Conservation (phyloP, 2,888 invertebrate species). For the Amiota minor region DNA sequence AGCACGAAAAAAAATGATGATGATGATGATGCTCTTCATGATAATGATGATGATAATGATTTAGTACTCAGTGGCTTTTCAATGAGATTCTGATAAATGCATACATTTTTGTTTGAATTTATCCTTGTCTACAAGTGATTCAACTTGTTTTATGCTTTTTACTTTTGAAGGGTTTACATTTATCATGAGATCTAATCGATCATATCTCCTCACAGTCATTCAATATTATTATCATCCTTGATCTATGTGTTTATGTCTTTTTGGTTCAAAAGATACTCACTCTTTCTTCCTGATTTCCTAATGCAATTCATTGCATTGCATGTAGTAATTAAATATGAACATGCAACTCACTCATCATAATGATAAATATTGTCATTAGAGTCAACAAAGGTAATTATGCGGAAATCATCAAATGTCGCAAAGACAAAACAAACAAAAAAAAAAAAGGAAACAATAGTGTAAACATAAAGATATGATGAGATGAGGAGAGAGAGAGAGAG, state of each 20-base stretch:
- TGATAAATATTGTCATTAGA: not conserved
- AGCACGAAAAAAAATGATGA: not conserved
- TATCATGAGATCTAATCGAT: not conserved
- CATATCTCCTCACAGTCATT: not conserved
- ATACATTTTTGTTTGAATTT: slow-evolving; percentile 1
- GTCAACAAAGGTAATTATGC: slow-evolving; percentile 22
- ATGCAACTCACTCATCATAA: not conserved
- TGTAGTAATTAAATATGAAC: slow-evolving; percentile 14
- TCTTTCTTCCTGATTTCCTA: not conserved
- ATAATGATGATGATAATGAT: not conserved
- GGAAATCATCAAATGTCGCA: slow-evolving; percentile 15
- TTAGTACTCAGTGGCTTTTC: not conserved
- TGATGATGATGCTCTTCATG: not conserved
- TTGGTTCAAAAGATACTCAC: not conserved
- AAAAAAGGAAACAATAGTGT: not conserved
- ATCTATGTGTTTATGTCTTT: not conserved
- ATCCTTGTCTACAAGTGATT: slow-evolving; percentile 5
- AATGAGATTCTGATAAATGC: not conserved
- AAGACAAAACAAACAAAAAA: slow-evolving; percentile 7
- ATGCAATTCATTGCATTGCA: not conserved
- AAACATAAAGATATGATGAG: not conserved
- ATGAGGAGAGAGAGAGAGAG: not conserved
- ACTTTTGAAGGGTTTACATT: not conserved
- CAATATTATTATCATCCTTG: not conserved
- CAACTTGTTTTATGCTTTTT: too few relatives aligned